Conservation (phyloP, 1,140 invertebrate genomes). For the Plutomurus gul region DNA sequence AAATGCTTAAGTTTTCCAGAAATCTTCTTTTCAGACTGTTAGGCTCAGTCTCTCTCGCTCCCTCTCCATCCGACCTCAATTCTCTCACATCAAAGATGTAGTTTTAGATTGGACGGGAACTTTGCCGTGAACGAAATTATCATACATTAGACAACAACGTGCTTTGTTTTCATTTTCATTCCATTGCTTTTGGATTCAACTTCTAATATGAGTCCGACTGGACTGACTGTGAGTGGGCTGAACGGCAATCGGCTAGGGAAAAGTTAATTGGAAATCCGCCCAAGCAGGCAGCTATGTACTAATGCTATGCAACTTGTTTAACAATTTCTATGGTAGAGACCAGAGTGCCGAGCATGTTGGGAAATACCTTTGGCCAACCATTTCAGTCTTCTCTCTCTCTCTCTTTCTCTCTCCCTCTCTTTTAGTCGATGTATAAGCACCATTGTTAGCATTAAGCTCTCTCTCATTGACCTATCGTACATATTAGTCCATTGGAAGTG, state of each 20-base stretch:
- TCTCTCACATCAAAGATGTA: slow-evolving; percentile 26
- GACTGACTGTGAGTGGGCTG: too few relatives aligned
- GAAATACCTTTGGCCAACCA: background rate
- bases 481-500: slow-evolving; percentile 16
- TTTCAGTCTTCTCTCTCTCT: background rate
- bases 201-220: slow-evolving; percentile 4
- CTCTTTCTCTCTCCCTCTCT: background rate
- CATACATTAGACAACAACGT: slow-evolving; percentile 27
- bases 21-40: background rate
- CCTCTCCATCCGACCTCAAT: slow-evolving; percentile 15
- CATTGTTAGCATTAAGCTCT: too few relatives aligned
- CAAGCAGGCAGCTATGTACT: slow-evolving; percentile 21
- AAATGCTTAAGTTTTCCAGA: slow-evolving; percentile 10
- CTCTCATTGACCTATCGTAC: slow-evolving; percentile 8
- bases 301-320: background rate
- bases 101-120: slow-evolving; percentile 25
- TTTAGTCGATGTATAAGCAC: too few relatives aligned
- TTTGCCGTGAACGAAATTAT: slow-evolving; percentile 23
- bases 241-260: slow-evolving; percentile 16
- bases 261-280: slow-evolving; percentile 31
- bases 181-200: slow-evolving; percentile 25
- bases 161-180: slow-evolving; percentile 33
- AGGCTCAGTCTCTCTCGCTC: background rate
- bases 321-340: slow-evolving; percentile 5
- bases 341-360: too few relatives aligned